Evolutionary conservation across 64 coral and sea anemone species (phyloP), one percentile per base, ranked within the genome.

Genomic region (Porites lutea): DNA sequence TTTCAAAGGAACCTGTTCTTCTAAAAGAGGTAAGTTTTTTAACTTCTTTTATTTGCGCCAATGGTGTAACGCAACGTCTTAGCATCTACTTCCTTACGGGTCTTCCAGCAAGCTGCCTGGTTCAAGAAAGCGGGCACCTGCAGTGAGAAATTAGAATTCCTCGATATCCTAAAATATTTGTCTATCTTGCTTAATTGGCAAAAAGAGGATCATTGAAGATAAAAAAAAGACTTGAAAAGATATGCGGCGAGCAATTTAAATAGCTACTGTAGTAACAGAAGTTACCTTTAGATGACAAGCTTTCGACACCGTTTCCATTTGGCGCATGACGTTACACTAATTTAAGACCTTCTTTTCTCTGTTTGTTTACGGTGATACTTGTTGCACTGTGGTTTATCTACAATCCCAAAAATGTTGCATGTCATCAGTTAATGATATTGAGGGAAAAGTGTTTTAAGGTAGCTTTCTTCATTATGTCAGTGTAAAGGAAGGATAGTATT

Each of bases 11-110:
- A 75, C 97, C 97, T 21, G 97, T 99, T 49, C 52, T 99, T 21
- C 79, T 99, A 67, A 93, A 91, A 74, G 94, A 96, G 94, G 94
- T 95, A 69, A 94, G 96, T 78, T 92, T 91, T 86, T 21, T 10
- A 15, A 55, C 21, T 61, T 53, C 72, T 79, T 79, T 50, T 59
- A 14, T 8, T n/a, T 90, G 22, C 15, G 50, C 92, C 92, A 94
- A 97, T 98, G 52, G 62, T 78, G 79, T 70, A 89, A 45, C 74
- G 57, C 82, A 74, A 87, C 89, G 88, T 87, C 47, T 54, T 45
- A 37, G 63, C 21, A 52, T 66, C 3, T 52, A 19, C n/a, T 57
- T 37, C 27, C 23, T 80, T 13, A 62, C 12, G 5, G 22, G 37
- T 16, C 82, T 47, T 79, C 72, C 61, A 37, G 65, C 43, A 37